Base-by-base conservation (phyloP, 2,797 vertebrate genomes). In the Pseudomugil gertrudae region DNA sequence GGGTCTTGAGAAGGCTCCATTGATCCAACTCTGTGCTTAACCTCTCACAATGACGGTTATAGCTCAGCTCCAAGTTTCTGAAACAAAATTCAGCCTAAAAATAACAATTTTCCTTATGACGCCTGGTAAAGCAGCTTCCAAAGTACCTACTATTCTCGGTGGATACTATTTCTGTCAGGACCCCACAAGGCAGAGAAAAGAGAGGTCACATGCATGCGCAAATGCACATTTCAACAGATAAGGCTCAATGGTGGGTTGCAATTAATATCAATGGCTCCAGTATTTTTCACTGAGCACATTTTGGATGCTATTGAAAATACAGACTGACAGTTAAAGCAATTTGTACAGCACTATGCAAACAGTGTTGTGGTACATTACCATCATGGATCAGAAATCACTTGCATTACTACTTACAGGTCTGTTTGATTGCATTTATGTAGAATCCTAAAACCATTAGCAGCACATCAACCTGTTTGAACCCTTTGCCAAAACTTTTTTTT, bases 91-190 rank as follows among this genome's bases (percentile, higher is more conserved):
- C 33, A 1, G 13, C 21, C 54, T 80, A 74, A 79, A 86, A 84
- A 82, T 77, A 84, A 24, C 60, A 0, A 0, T 52, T 79, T 74
- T 84, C 65, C 65, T 82, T 62, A 55, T 67, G 53, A 53, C 45
- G 52, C 63, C 69, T 73, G 56, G 69, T 53, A 35, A 61, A 84
- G 45, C 56, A 40, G 32, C 29, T 53, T 61, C 59, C 80, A 51
- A 76, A 76, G 66, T 65, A 50, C 66, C 65, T 21, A 30, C 63
- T 80, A 79, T 59, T 76, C 74, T 71, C 27, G 54, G 72, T 40
- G 45, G 60, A 72, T 68, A 80, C 85, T 89, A 79, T 86, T 88
- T 76, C 80, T 66, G 76, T 79, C 76, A 45, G 62, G 57, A 70
- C 72, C 80, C 40, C 66, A 80, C 72, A 75, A 68, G 77, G 75